Evolutionary conservation across 2,797 vertebrate genomes (phyloP).

Genomic region (Geotrypetes seraphini): DNA sequence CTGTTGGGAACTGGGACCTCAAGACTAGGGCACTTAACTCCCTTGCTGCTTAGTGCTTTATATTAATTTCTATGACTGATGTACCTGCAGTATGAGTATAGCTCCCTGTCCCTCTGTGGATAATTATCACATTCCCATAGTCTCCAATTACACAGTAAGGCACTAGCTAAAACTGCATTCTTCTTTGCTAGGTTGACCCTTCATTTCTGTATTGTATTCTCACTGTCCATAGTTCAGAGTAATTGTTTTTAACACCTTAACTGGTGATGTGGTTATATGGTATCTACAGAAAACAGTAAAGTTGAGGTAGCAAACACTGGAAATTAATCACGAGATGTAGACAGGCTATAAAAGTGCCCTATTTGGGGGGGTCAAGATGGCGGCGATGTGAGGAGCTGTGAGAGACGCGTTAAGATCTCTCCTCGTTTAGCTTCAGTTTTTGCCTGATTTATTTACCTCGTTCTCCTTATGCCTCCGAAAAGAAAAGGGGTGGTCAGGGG

Average conservation of each 20-base stretch:
- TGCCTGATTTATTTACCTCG: too few species aligned
- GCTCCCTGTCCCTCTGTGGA: constrained; percentile 3
- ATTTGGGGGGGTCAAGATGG: too few species aligned
- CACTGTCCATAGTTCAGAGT: constrained; percentile 15
- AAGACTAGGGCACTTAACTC: not conserved
- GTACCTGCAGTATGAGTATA: not conserved
- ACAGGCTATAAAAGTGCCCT: too few species aligned
- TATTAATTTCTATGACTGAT: constrained; percentile 7
- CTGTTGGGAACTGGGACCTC: too few species aligned
- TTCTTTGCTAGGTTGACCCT: constrained; percentile 1
- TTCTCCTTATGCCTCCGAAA: too few species aligned
- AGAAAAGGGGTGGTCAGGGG: too few species aligned
- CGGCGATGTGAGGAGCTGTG: too few species aligned
- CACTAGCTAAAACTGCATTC: constrained; percentile 2
- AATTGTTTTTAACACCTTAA: constrained; percentile 31
- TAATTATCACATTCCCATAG: constrained; percentile 6
- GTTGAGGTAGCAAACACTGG: too few species aligned
- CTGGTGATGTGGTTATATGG: constrained; percentile 36
- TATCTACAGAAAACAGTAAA: constrained; percentile 30
- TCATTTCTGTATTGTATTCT: constrained; percentile 8
- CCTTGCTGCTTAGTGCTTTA: not conserved
- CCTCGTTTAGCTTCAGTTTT: too few species aligned
- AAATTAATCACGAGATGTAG: too few species aligned
- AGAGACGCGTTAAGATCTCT: too few species aligned
- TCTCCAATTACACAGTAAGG: constrained; percentile 2